Percentiles rank a stretch among this genome's conserved stretches.
Evolutionary conservation across 2,888 invertebrate species (phyloP).

Genomic region (Drosophila lacicola): DNA sequence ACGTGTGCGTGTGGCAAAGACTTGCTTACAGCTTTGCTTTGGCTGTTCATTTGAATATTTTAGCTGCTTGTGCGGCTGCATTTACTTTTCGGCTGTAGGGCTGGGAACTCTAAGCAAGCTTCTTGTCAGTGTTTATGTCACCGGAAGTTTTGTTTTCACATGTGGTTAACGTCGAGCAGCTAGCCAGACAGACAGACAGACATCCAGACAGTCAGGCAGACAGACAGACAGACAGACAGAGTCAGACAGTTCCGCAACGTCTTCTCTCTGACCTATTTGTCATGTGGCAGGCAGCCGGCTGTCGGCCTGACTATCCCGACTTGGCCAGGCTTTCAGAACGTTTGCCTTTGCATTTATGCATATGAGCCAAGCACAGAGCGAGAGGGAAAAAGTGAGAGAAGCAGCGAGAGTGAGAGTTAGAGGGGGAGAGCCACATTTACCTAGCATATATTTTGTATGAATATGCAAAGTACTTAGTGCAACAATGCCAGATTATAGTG

Average conservation of each 20-base stretch:
- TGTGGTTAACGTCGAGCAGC: slow-evolving; percentile 76
- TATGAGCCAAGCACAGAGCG: slow-evolving; percentile 45
- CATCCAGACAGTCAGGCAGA: slow-evolving; percentile 17
- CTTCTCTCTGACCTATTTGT: slow-evolving; percentile 70
- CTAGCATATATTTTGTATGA: slow-evolving; percentile 67
- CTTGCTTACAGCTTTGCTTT: slow-evolving; percentile 51
- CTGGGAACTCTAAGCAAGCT: slow-evolving; percentile 69
- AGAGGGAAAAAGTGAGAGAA: too few species aligned
- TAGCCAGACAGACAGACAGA: slow-evolving; percentile 37
- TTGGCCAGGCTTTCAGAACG: slow-evolving; percentile 27
- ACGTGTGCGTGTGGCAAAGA: slow-evolving; percentile 12
- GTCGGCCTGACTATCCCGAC: slow-evolving; percentile 35
- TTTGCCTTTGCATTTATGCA: slow-evolving; percentile 67
- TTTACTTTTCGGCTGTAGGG: slow-evolving; percentile 56
- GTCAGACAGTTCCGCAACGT: slow-evolving; percentile 32
- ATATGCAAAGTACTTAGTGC: slow-evolving; percentile 81
- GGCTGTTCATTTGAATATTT: slow-evolving; percentile 80
- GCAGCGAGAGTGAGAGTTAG: not conserved
- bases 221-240: not conserved
- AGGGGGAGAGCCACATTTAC: slow-evolving; percentile 22
- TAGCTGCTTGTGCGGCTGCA: slow-evolving; percentile 69
- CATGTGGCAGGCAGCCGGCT: slow-evolving; percentile 42
- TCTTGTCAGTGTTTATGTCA: slow-evolving; percentile 80
- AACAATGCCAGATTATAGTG: slow-evolving; percentile 78
- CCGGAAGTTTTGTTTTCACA: slow-evolving; percentile 81